phyloP scores from a whole-genome alignment of 2,888 invertebrate genomes.

The Mythimna impura region DNA sequence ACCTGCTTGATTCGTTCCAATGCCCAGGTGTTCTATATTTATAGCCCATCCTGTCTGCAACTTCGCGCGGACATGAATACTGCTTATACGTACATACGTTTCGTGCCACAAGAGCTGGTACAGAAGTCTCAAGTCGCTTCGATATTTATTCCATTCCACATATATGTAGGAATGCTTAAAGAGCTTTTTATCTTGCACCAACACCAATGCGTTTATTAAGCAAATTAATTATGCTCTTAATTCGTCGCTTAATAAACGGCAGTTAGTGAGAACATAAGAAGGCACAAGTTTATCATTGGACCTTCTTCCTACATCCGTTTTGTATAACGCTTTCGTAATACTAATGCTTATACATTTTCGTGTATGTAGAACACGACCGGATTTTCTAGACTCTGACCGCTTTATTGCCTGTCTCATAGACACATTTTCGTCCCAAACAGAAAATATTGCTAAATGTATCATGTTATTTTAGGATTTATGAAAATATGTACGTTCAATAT shows the following conservation, averaged over 20 bases:
- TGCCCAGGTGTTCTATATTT: slow-evolving; percentile 64
- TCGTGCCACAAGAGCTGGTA: background rate
- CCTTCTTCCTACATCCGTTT: slow-evolving; percentile 23
- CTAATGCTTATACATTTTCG: slow-evolving; percentile 11
- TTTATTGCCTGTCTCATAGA: slow-evolving; percentile 42
- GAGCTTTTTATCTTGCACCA: background rate
- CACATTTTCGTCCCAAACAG: slow-evolving; percentile 23
- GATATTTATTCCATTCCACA: background rate
- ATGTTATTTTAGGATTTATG: slow-evolving; percentile 29
- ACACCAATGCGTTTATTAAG: background rate
- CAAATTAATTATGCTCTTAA: background rate
- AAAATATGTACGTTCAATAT: slow-evolving; percentile 27
- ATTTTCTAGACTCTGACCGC: slow-evolving; percentile 48
- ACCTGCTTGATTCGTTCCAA: slow-evolving; percentile 56
- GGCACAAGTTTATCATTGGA: slow-evolving; percentile 12
- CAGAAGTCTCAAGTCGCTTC: slow-evolving; percentile 31
- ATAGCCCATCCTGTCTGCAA: slow-evolving; percentile 51
- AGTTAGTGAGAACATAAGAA: background rate
- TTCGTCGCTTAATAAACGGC: background rate
- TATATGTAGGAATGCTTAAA: background rate
- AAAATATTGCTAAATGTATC: slow-evolving; percentile 18
- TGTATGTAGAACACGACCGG: slow-evolving; percentile 28
- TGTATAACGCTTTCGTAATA: slow-evolving; percentile 24
- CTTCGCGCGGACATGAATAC: slow-evolving; percentile 24
- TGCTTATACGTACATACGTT: slow-evolving; percentile 37